Conservation (phyloP, 2,888 invertebrate species). For the Aphodius sticticus region DNA sequence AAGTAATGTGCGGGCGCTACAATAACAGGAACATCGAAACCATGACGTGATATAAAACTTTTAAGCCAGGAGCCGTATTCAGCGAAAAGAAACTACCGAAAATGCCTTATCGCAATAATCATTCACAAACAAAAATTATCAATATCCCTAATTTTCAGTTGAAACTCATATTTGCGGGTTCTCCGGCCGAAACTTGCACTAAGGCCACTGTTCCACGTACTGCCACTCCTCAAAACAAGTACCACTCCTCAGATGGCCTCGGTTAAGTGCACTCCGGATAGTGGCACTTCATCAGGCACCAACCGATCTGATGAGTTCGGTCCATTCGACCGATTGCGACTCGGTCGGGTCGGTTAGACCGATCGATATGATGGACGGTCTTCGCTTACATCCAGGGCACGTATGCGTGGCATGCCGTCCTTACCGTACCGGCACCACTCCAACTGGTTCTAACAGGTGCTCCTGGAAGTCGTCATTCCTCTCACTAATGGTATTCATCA, state of each 20-base stretch:
- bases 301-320: not conserved
- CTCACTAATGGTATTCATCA: not conserved
- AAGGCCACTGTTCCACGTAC: not conserved
- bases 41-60: too few species aligned
- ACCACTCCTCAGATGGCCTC: not conserved
- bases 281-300: not conserved
- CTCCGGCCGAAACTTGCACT: not conserved
- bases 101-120: too few species aligned
- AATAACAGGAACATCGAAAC: too few species aligned
- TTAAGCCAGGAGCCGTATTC: too few species aligned
- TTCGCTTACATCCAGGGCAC: not conserved
- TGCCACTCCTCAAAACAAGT: not conserved
- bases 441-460: not conserved
- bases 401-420: not conserved
- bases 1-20: too few species aligned
- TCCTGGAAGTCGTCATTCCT: not conserved
- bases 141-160: too few species aligned
- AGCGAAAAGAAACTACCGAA: too few species aligned
- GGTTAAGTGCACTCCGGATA: not conserved
- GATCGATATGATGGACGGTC: constrained; percentile 4
- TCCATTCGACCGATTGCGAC: not conserved
- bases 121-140: too few species aligned
- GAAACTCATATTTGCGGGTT: not conserved
- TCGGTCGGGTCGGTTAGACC: not conserved
- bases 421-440: not conserved